These are phyloP conservation scores for Caenorhabditis afra DNA, from an alignment of 2,888 invertebrate genomes.

Conservation along the genomic window DNA sequence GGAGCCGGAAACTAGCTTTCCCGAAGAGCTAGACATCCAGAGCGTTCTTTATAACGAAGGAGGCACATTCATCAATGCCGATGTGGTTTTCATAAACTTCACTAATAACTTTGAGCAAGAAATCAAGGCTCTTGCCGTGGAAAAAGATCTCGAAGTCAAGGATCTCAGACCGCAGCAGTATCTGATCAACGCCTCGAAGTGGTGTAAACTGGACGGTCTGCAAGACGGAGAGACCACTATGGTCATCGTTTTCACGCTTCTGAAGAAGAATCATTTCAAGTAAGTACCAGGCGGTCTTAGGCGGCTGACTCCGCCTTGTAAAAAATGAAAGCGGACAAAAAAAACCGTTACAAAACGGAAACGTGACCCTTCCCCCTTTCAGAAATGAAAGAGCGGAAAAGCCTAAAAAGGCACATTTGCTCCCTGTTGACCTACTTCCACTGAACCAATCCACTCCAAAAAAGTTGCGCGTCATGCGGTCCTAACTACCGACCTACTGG, in stretches of 20 bases:
- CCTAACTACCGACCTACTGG: no score
- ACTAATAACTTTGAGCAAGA: slow-evolving; percentile 19
- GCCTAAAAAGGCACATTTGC: no score
- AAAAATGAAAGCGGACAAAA: no score
- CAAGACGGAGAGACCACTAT: slow-evolving; percentile 31
- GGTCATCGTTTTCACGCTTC: slow-evolving; percentile 35
- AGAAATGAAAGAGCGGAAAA: no score
- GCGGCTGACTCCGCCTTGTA: no score
- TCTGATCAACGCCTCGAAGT: slow-evolving; percentile 21
- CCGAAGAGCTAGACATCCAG: slow-evolving; percentile 26
- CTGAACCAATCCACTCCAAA: no score
- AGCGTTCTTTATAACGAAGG: slow-evolving; percentile 14
- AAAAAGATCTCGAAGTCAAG: slow-evolving; percentile 26
- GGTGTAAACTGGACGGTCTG: slow-evolving; percentile 1
- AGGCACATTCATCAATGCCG: slow-evolving; percentile 19
- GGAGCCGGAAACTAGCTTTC: neutral
- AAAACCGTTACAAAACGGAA: no score
- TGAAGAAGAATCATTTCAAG: slow-evolving; percentile 31
- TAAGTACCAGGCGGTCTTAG: no score
- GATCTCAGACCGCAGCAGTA: slow-evolving; percentile 29
- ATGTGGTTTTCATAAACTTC: slow-evolving; percentile 26
- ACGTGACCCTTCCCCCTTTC: no score
- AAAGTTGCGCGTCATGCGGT: no score
- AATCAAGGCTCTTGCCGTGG: slow-evolving; percentile 11
- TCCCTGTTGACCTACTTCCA: no score